Conservation (phyloP, 2,888 invertebrate species). For the Reticulitermes lucifugus region DNA sequence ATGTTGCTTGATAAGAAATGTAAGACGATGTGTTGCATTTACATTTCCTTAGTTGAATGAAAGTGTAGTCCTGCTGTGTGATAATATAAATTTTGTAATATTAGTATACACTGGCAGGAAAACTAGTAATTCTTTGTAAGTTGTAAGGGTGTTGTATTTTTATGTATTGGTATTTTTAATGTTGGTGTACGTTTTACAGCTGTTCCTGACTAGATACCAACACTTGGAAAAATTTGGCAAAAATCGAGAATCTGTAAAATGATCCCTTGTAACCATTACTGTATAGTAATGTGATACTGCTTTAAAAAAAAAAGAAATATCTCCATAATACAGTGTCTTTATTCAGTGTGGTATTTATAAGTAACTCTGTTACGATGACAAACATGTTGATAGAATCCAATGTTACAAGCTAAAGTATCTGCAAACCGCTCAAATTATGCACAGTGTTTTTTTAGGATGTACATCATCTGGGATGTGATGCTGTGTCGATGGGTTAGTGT, state of each 20-base stretch:
- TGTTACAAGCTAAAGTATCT: neutral
- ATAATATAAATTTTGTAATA: neutral
- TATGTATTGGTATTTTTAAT: constrained; percentile 13
- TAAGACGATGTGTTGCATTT: neutral
- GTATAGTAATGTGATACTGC: neutral
- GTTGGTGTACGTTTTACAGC: neutral
- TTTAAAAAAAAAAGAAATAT: constrained; percentile 1
- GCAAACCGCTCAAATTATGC: too few species aligned
- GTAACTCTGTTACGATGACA: neutral
- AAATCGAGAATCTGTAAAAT: neutral
- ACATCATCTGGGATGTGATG: too few species aligned
- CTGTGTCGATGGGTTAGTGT: too few species aligned
- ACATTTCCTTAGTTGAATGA: neutral
- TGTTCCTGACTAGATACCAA: constrained; percentile 5
- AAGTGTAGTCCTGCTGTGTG: neutral
- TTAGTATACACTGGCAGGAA: neutral
- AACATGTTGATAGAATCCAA: neutral
- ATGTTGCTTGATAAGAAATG: neutral
- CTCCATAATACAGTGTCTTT: neutral
- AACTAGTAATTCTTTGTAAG: constrained; percentile 14
- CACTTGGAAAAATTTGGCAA: neutral
- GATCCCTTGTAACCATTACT: neutral
- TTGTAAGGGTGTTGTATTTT: constrained; percentile 15
- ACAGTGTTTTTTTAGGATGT: too few species aligned
- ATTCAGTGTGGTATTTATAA: neutral